Evolutionary conservation across 2,888 invertebrate species (phyloP).

Genomic region (Lordiphosa andalusiaca): DNA sequence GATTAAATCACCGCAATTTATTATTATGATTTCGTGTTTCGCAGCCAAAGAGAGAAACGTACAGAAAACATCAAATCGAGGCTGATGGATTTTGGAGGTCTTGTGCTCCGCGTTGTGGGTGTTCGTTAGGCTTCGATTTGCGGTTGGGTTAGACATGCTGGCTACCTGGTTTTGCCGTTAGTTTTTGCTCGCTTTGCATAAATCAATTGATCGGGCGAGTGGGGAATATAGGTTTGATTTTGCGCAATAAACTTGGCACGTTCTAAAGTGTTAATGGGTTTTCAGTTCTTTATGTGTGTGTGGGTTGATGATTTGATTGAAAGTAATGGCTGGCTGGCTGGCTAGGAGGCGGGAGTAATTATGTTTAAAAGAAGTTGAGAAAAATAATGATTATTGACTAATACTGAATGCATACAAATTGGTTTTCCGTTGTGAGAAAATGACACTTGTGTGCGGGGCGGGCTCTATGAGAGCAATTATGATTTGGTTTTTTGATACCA

Average conservation of each 20-base stretch:
- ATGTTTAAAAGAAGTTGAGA: no score
- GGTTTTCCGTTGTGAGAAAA: no score
- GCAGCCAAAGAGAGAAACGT: conserved; percentile 1
- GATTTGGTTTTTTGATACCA: no score
- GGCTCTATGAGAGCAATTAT: no score
- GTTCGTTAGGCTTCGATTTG: conserved; percentile 1
- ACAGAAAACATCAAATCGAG: conserved; percentile 2
- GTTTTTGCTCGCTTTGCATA: conserved; percentile 27
- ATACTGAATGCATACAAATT: no score
- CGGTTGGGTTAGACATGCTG: conserved; percentile 1
- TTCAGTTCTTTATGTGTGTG: conserved; percentile 2
- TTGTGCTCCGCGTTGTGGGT: conserved; percentile 4
- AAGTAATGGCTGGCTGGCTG: no score
- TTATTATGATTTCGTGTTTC: conserved; percentile 49
- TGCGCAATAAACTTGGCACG: conserved; percentile 56
- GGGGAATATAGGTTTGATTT: conserved; percentile 12
- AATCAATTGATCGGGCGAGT: conserved; percentile 40
- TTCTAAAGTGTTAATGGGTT: conserved; percentile 58
- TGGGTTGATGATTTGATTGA: no score
- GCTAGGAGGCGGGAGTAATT: no score
- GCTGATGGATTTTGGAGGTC: conserved; percentile 9
- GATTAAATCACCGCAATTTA: conserved; percentile 72
- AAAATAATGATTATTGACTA: no score
- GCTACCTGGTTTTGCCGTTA: conserved; percentile 7
- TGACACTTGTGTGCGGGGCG: no score